phyloP scores from a whole-genome alignment of 1,140 invertebrate species.

The Neoseiulus cucumeris region DNA sequence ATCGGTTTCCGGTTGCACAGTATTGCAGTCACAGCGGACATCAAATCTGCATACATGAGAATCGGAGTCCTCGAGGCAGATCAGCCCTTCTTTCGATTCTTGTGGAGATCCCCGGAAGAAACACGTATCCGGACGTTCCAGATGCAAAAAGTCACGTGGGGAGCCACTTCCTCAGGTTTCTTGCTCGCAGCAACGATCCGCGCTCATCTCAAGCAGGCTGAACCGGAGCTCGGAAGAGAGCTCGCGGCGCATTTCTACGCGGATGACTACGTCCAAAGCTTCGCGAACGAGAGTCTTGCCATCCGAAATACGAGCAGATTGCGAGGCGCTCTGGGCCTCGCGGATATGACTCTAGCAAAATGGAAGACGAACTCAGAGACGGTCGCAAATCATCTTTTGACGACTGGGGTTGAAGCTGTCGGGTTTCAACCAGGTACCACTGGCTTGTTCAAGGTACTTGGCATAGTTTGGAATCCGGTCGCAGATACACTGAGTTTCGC shows the following conservation, averaged over 20 bases:
- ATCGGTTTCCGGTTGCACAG: neutral
- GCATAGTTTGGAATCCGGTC: neutral
- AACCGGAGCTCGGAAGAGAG: neutral
- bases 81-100: neutral
- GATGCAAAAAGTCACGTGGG: too few species aligned
- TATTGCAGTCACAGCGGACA: neutral
- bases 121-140: neutral
- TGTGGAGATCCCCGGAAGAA: neutral
- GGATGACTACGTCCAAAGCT: neutral
- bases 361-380: neutral
- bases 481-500: neutral
- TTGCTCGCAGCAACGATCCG: neutral
- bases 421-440: neutral
- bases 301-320: neutral
- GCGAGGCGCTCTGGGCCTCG: neutral
- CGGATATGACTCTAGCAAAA: neutral
- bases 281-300: neutral
- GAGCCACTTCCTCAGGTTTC: neutral
- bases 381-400: neutral
- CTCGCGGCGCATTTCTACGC: neutral
- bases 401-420: neutral
- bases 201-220: neutral
- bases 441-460: neutral
- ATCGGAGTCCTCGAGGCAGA: neutral
- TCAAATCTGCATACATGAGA: neutral